Evolutionary conservation across 2,113 vertebrate genomes (phyloP).

Genomic region (Prietella phreatophila): DNA sequence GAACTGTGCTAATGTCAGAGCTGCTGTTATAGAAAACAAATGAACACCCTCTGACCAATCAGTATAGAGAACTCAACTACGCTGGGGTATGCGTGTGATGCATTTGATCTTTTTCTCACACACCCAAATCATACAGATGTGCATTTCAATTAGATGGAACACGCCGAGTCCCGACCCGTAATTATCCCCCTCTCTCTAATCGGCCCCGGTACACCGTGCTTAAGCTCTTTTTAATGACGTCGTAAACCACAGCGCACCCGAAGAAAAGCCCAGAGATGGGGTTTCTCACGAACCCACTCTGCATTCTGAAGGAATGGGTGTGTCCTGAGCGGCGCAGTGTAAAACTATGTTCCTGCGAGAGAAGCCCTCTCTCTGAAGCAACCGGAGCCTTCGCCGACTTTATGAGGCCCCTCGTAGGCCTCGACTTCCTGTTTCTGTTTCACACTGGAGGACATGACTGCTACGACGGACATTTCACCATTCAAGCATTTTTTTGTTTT

Average conservation of each 20-base stretch:
- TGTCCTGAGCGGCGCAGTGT: background rate
- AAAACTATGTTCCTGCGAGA: slow-evolving; percentile 54
- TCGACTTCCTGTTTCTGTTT: slow-evolving; percentile 57
- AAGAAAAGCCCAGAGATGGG: slow-evolving; percentile 52
- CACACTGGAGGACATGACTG: slow-evolving; percentile 7
- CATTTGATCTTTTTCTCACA: background rate
- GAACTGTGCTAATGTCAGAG: background rate
- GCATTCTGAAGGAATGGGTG: background rate
- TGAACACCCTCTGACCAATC: background rate
- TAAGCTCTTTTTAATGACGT: slow-evolving; percentile 65
- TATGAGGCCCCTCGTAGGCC: slow-evolving; percentile 59
- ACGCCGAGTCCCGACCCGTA: background rate
- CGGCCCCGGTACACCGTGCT: slow-evolving; percentile 52
- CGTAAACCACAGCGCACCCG: slow-evolving; percentile 58
- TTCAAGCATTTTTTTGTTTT: background rate
- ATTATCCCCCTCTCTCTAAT: slow-evolving; percentile 3
- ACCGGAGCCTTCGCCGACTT: slow-evolving; percentile 63
- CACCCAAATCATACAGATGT: background rate
- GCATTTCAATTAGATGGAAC: slow-evolving; percentile 48
- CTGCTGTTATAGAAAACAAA: background rate
- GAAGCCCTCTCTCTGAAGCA: slow-evolving; percentile 55
- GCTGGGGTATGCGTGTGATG: background rate
- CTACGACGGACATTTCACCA: background rate
- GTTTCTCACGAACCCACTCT: slow-evolving; percentile 45
- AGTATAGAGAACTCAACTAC: background rate